These are phyloP conservation scores for Prionace glauca DNA, from an alignment of 2,797 vertebrate genomes.

Conservation along the genomic window DNA sequence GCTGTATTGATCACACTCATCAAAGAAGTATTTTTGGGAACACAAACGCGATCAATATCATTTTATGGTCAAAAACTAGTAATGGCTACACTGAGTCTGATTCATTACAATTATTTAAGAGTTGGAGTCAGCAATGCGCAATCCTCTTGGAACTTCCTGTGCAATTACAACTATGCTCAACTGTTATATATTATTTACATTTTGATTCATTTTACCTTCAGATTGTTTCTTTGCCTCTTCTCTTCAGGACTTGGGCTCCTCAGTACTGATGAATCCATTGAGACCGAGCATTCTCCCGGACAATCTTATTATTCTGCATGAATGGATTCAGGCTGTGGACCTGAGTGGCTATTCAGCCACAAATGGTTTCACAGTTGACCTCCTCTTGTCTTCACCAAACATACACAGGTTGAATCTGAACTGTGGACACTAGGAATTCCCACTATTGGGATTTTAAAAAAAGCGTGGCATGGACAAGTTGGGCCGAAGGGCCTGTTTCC, in stretches of 20 bases:
- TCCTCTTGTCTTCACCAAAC: no score
- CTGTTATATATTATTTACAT: neutral
- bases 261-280: neutral
- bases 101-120: neutral
- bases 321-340: no score
- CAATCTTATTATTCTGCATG: neutral
- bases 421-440: no score
- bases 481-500: no score
- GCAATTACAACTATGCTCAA: neutral
- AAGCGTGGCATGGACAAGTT: no score
- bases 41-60: neutral
- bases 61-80: neutral
- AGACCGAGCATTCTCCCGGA: neutral
- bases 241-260: neutral
- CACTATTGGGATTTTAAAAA: no score
- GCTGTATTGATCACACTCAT: neutral
- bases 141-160: no score
- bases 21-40: slow-evolving; percentile 25
- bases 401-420: no score
- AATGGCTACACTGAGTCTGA: neutral
- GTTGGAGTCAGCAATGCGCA: neutral
- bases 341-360: no score
- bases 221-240: neutral
- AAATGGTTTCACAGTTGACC: no score
- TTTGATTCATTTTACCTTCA: neutral